phyloP scores from a whole-genome alignment of 1,140 invertebrate species.

The Solenopsis invicta region DNA sequence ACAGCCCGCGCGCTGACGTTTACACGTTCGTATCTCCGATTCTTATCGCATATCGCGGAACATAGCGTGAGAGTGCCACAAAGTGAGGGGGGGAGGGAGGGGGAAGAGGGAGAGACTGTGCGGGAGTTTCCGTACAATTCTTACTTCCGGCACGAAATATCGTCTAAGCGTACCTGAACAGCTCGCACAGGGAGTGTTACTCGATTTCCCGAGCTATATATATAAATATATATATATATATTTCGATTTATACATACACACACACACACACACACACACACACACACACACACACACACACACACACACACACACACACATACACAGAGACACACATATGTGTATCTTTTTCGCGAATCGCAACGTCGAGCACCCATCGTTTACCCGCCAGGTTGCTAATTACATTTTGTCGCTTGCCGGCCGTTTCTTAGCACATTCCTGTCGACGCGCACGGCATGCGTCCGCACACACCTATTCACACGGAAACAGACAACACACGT shows the following conservation, averaged over 20 bases:
- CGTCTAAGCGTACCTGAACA: slow-evolving; percentile 73
- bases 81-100: too few species aligned
- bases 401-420: slow-evolving; percentile 23
- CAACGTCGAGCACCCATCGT: slow-evolving; percentile 36
- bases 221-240: slow-evolving; percentile 7
- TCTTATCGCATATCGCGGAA: slow-evolving; percentile 13
- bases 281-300: neutral
- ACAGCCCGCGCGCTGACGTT: slow-evolving; percentile 29
- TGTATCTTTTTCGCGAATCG: slow-evolving; percentile 32
- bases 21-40: slow-evolving; percentile 29
- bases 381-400: slow-evolving; percentile 39
- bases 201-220: slow-evolving; percentile 2
- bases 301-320: neutral
- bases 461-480: slow-evolving; percentile 7
- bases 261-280: neutral
- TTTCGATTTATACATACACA: slow-evolving; percentile 7
- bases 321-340: neutral
- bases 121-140: slow-evolving; percentile 54
- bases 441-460: neutral
- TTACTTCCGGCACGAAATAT: slow-evolving; percentile 72
- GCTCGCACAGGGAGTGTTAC: slow-evolving; percentile 40
- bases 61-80: slow-evolving; percentile 23
- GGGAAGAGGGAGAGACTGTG: slow-evolving; percentile 9
- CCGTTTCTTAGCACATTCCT: slow-evolving; percentile 67
- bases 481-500: slow-evolving; percentile 8